Evolutionary conservation across 2,113 vertebrate species (phyloP).

Genomic region (Triplophysa siluroides): DNA sequence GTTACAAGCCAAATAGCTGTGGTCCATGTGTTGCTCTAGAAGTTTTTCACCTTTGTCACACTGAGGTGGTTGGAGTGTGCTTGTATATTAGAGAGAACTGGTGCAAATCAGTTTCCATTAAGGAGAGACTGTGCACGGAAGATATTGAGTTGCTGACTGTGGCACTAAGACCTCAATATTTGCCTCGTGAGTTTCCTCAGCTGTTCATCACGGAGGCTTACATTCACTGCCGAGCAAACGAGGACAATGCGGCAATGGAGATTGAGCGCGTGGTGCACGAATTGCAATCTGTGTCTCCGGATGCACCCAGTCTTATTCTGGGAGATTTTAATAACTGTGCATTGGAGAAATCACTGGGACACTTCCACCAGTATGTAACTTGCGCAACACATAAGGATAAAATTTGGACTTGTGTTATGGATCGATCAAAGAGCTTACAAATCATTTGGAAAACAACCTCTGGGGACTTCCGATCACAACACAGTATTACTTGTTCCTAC

Average conservation of each 20-base stretch:
- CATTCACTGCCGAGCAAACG: neutral
- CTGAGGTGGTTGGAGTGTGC: too few relatives aligned
- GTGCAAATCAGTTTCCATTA: too few relatives aligned
- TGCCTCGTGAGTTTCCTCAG: too few relatives aligned
- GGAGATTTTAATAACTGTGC: conserved; percentile 5
- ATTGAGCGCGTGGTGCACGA: neutral
- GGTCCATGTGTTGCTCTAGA: neutral
- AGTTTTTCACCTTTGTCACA: neutral
- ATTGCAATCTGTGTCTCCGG: neutral
- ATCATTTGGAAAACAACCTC: neutral
- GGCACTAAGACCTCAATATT: too few relatives aligned
- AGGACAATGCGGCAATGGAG: neutral
- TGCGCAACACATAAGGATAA: neutral
- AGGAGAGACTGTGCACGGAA: too few relatives aligned
- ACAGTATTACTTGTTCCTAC: too few relatives aligned
- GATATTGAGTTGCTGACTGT: too few relatives aligned
- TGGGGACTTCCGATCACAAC: too few relatives aligned
- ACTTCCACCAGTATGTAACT: neutral
- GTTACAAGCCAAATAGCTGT: neutral
- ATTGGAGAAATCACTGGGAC: neutral
- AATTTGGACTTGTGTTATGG: neutral
- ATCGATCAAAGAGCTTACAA: neutral
- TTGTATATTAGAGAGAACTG: too few relatives aligned
- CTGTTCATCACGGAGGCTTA: neutral
- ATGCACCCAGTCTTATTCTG: neutral